Evolutionary conservation across 2,888 invertebrate genomes (phyloP).

Genomic region (Dione juno): DNA sequence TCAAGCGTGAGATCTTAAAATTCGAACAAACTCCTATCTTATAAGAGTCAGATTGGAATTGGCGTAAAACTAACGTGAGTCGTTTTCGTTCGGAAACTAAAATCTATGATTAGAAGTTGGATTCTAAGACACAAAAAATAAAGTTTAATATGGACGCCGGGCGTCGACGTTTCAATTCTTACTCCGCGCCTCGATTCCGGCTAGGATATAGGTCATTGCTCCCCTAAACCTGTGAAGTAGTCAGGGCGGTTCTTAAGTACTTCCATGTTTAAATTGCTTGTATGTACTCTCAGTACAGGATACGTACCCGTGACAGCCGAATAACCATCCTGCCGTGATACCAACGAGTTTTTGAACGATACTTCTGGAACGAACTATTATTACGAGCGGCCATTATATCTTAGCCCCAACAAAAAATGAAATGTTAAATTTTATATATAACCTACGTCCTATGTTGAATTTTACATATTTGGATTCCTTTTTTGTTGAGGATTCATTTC

Average conservation of each 20-base stretch:
- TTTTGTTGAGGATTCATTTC: background rate
- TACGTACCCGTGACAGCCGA: conserved; percentile 57
- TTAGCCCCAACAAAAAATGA: conserved; percentile 27
- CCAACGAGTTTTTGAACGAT: conserved; percentile 59
- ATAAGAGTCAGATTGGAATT: conserved; percentile 72
- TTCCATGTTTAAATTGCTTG: conserved; percentile 81
- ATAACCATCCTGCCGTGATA: conserved; percentile 62
- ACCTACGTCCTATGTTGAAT: background rate
- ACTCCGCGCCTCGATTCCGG: conserved; percentile 59
- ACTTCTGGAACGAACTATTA: conserved; percentile 52
- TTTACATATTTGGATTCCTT: background rate
- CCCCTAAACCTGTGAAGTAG: conserved; percentile 81
- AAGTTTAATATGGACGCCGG: conserved; percentile 70
- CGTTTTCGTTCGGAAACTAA: conserved; percentile 63
- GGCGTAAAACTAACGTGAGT: conserved; percentile 62
- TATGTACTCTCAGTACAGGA: conserved; percentile 81
- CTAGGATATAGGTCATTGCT: conserved; percentile 84
- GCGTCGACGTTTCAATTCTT: conserved; percentile 65
- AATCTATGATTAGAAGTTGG: conserved; percentile 73
- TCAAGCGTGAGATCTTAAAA: conserved; percentile 50
- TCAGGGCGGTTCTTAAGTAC: conserved; percentile 80
- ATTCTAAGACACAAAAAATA: conserved; percentile 78
- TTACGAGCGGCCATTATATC: conserved; percentile 47
- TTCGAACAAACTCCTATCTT: conserved; percentile 55
- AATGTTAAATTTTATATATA: conserved; percentile 16